Base-by-base conservation (phyloP, 37 sponge, comb jelly and placozoan genomes). In the Tethya wilhelma region DNA sequence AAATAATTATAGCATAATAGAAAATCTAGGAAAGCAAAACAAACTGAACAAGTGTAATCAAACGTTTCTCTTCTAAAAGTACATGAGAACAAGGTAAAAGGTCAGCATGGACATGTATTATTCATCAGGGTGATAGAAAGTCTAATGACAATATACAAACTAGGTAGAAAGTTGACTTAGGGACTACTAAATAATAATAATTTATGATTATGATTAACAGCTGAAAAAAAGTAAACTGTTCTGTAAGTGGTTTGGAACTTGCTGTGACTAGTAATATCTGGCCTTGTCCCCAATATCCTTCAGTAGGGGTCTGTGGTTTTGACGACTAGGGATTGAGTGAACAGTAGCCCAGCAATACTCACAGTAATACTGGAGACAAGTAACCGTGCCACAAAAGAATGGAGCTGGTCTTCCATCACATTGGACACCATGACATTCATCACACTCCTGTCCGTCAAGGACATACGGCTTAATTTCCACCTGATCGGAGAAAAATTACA, bases 391-490 rank as follows among this genome's bases (percentile, higher is more conserved):
- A 81, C 99, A 98, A 84, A 90, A 98, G 85, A 93, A 98, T 26
- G 99, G 99, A 58, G 99, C 99, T 41, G 79, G 87, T 69, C 95
- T 90, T 36, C 94, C 92, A 71, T 77, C 68, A 58, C 92, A 93
- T 44, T 91, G 94, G 2, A 89, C 84, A 2, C 99, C 99, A 71
- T 89, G 79, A 66, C 99, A 98, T 67, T 98, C 92, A 69, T 98
- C 99, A 89, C 99, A 98, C 71, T 93, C 37, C 76, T 95, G 96
- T 74, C 89, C 96, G 37, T 98, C 99, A 68, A 95, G 76, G 2
- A 98, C 94, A 77, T 95, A 98, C 0, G 99, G 99, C 75, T 98
- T 95, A 28, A 98, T 78, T 66, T 98, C 99, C 38, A 98, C 80
- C 97, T 97, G 57, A 55, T 39, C 32, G 11, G 20, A n/a, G 26